phyloP scores from a whole-genome alignment of 2,888 invertebrate genomes.

The Parapristionchus giblindavisi region DNA sequence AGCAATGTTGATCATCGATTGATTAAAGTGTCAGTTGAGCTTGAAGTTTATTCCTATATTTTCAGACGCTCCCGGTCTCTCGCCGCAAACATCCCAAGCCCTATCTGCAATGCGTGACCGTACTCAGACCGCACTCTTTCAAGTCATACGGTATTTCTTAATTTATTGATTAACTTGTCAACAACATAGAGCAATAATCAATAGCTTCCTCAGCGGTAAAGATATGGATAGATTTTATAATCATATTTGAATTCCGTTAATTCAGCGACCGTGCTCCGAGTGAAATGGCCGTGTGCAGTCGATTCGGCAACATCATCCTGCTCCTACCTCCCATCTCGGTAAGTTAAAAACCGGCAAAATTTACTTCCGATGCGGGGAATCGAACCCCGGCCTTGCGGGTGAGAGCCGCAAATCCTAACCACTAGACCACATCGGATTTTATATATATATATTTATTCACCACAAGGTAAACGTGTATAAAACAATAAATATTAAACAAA shows the following conservation, averaged over 20 bases:
- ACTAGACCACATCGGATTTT: too few relatives aligned
- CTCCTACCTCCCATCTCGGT: constrained; percentile 64
- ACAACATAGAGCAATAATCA: too few relatives aligned
- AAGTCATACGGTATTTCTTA: constrained; percentile 37
- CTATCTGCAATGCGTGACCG: constrained; percentile 56
- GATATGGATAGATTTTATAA: neutral
- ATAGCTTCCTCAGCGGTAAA: too few relatives aligned
- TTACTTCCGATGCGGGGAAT: neutral
- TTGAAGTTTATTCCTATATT: too few relatives aligned
- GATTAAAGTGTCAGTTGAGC: too few relatives aligned
- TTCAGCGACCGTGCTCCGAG: constrained; percentile 43
- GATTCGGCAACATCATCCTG: constrained; percentile 65
- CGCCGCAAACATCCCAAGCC: constrained; percentile 44
- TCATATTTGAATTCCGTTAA: neutral
- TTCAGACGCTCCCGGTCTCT: constrained; percentile 50
- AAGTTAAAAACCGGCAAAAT: constrained; percentile 1
- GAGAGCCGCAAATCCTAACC: neutral
- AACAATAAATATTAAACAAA: too few relatives aligned
- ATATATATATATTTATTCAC: too few relatives aligned
- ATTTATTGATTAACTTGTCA: neutral
- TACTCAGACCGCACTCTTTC: constrained; percentile 63
- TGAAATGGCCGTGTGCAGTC: constrained; percentile 56
- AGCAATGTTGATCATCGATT: too few relatives aligned
- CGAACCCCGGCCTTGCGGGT: neutral
- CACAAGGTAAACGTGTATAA: too few relatives aligned